These are phyloP conservation scores for Physella acuta DNA, from an alignment of 1,140 invertebrate species.

Conservation along the genomic window DNA sequence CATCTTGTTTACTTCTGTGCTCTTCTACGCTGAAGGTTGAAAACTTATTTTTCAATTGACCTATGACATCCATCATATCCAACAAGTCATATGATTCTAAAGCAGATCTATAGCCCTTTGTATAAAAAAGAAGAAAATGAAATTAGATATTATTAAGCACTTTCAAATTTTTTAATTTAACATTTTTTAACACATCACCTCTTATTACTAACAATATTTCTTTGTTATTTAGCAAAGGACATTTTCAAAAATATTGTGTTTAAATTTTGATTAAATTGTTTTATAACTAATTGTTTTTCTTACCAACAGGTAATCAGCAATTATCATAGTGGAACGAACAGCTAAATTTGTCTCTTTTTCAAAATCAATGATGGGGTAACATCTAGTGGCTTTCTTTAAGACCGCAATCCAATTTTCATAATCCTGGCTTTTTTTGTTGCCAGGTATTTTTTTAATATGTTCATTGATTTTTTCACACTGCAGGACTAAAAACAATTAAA, in stretches of 20 bases:
- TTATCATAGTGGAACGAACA: slow-evolving; percentile 5
- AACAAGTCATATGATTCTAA: slow-evolving; percentile 12
- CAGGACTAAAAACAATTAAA: neutral
- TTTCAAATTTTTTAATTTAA: neutral
- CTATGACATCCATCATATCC: slow-evolving; percentile 9
- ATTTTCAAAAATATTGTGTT: neutral
- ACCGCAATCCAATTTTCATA: slow-evolving; percentile 3
- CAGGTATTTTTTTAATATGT: neutral
- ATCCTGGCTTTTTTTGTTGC: neutral
- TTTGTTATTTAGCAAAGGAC: neutral
- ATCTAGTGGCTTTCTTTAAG: neutral
- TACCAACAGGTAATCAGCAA: slow-evolving; percentile 10
- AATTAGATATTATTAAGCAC: neutral
- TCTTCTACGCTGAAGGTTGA: neutral
- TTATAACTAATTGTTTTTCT: neutral
- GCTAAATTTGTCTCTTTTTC: neutral
- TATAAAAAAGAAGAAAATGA: neutral
- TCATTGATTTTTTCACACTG: neutral
- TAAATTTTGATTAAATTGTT: neutral
- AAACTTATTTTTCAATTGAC: slow-evolving; percentile 4
- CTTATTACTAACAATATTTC: neutral
- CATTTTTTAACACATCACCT: neutral
- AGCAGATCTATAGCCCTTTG: neutral
- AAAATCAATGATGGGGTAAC: neutral
- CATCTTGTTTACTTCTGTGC: neutral